Base-by-base conservation (phyloP, 2,888 invertebrate species). In the Eupeodes luniger region DNA sequence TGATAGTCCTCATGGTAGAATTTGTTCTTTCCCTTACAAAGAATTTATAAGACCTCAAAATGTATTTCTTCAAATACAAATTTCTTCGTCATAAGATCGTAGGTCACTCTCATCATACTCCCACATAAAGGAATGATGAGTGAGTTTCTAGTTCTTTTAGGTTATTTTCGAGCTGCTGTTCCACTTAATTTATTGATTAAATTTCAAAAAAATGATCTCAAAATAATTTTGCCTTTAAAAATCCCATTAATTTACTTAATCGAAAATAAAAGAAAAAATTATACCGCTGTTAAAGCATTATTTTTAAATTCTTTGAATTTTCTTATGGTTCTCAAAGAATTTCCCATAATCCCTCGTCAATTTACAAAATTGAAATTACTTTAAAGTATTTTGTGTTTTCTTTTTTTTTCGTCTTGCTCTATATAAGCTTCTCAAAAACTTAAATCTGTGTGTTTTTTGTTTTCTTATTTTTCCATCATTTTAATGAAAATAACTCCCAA, bases 401-500 rank as follows among this genome's bases (percentile, higher is more conserved):
- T 66, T n/a, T 0, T 66, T 49, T 62, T 62, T 11, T 4, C 5
- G 19, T 51, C 9, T 57, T 14, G 5, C 27, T 27, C 12, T 14
- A 14, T 10, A 16, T 11, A 12, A 61, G n/a, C 62, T 64, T 64
- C 44, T 44, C 16, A 61, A 67, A 49, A 67, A 27, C 6, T 5
- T 51, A 19, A 40, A 9, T 19, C 36, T 16, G 0, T 16, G 11
- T 27, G 1, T 51, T 14, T 19, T 19, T 59, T 40, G 4, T 27
- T 47, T 12, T 49, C 19, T 51, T 49, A 40, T n/a, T 19, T 36
- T 69, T 53, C 19, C 53, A 69, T 55, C 53, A 55, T 55, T 55
- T 53, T 69, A 53, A 69, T 40, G 34, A 69, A 55, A 69, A 36
- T 53, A 69, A 69, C 55, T 69, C 53, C 69, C 53, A 0, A 64